Percentiles rank a stretch among this genome's conserved stretches.
phyloP scores from a whole-genome alignment of 35 echinoderm and acorn worm genomes.

The Lytechinus pictus region DNA sequence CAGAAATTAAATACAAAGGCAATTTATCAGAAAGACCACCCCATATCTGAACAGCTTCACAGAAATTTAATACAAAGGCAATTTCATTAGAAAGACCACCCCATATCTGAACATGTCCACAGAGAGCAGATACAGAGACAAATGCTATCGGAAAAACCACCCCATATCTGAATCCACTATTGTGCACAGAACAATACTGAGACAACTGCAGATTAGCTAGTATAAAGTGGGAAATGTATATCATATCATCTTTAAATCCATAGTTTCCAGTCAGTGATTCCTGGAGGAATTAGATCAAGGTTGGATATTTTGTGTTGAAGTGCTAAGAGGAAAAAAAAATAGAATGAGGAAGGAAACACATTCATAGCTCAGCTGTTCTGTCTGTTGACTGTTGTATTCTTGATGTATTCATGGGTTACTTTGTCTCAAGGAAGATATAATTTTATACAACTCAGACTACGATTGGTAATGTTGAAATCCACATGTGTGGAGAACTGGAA shows the following conservation, averaged over 20 bases:
- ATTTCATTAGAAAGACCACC: constrained; percentile 32
- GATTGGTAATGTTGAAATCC: no score
- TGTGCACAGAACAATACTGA: not conserved
- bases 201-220: not conserved
- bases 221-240: not conserved
- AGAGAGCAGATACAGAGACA: no score
- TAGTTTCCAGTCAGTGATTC: not conserved
- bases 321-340: no score
- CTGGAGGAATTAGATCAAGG: not conserved
- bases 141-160: no score
- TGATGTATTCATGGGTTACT: no score
- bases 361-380: no score
- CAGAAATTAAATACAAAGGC: not conserved
- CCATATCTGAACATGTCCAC: not conserved
- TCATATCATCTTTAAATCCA: not conserved
- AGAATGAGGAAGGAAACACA: no score
- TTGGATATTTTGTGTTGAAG: no score
- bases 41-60: not conserved
- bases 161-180: not conserved
- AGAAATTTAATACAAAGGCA: not conserved
- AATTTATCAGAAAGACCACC: constrained; percentile 35
- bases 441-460: no score
- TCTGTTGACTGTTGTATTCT: no score
- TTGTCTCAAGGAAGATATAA: no score
- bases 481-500: no score